phyloP scores from a whole-genome alignment of 1,140 invertebrate species.

The Ips typographus region DNA sequence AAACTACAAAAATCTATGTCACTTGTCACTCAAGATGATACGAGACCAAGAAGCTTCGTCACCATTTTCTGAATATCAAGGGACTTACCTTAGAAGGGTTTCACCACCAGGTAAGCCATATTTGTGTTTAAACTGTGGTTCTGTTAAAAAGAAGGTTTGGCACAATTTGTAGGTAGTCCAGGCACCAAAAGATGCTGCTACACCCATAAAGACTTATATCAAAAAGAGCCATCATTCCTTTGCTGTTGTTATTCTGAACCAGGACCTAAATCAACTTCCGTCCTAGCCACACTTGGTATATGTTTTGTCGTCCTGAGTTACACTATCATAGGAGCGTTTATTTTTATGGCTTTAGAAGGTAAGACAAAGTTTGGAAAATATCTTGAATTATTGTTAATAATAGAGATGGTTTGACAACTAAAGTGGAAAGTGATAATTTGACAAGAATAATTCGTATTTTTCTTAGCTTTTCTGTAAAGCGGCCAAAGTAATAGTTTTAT shows the following conservation, averaged over 20 bases:
- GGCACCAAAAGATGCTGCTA: conserved; percentile 48
- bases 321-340: conserved; percentile 86
- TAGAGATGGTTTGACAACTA: no score
- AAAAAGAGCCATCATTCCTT: conserved; percentile 42
- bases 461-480: no score
- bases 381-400: background rate
- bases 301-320: conserved; percentile 86
- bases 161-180: conserved; percentile 39
- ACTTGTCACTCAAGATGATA: conserved; percentile 36
- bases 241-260: conserved; percentile 52
- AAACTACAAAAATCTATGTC: no score
- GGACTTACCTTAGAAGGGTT: conserved; percentile 30
- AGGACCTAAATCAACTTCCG: conserved; percentile 43
- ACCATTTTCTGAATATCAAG: conserved; percentile 36
- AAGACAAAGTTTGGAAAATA: background rate
- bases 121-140: no score
- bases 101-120: conserved; percentile 34
- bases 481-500: no score
- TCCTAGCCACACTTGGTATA: conserved; percentile 61
- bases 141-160: conserved; percentile 6
- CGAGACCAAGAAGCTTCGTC: conserved; percentile 32
- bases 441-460: background rate
- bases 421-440: background rate
- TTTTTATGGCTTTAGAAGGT: conserved; percentile 85
- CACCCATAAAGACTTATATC: conserved; percentile 43